These are phyloP conservation scores for Eilema caniola DNA, from an alignment of 2,888 invertebrate species.

Conservation along the genomic window DNA sequence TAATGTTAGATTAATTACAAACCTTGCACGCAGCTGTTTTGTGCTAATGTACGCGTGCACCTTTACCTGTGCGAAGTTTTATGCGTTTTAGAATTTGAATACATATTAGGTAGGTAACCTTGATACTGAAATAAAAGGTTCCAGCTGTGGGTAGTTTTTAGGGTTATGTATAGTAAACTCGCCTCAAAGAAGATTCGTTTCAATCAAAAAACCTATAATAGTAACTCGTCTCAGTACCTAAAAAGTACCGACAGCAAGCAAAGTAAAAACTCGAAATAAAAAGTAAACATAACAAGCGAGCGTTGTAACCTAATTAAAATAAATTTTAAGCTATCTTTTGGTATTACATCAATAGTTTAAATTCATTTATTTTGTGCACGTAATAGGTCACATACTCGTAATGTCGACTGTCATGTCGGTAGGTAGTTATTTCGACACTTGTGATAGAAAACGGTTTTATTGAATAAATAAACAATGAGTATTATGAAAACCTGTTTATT, in stretches of 20 bases:
- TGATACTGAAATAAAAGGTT: neutral
- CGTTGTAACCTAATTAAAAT: too few species aligned
- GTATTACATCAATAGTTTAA: neutral
- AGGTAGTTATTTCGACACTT: neutral
- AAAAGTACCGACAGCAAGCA: too few species aligned
- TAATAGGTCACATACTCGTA: slow-evolving; percentile 3
- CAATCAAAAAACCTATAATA: too few species aligned
- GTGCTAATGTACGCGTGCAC: neutral
- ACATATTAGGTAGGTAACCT: neutral
- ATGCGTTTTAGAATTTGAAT: neutral
- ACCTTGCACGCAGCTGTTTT: neutral
- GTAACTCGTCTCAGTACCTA: too few species aligned
- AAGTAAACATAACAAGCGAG: too few species aligned
- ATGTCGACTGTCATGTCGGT: slow-evolving; percentile 6
- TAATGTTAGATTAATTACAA: neutral
- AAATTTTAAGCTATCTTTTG: neutral
- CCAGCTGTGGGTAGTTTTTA: too few species aligned
- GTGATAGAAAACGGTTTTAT: slow-evolving; percentile 10
- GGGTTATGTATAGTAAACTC: too few species aligned
- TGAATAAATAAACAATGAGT: neutral
- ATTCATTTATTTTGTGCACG: neutral
- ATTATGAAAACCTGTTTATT: neutral
- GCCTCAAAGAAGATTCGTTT: too few species aligned
- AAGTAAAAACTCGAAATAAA: too few species aligned
- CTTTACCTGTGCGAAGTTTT: neutral